Evolutionary conservation across 2,113 vertebrate genomes (phyloP), one percentile per base, ranked within the genome.

Genomic region (Motacilla alba): DNA sequence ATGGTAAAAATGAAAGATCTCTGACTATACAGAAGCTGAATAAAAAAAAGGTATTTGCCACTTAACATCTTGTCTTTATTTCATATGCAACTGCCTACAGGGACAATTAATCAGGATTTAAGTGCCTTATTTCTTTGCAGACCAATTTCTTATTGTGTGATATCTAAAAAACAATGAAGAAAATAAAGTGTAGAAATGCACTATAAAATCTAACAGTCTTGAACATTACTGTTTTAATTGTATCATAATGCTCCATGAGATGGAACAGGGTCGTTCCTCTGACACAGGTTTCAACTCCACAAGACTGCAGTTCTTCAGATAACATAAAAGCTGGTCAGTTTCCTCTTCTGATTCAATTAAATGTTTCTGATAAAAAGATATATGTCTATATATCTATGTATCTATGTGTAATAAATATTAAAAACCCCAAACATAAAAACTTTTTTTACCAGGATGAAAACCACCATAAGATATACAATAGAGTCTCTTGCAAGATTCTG

Each of bases 51-150:
- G 10, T 66, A 53, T 87, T 94, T 79, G 27, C 20, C 8, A 64
- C 56, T 95, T 93, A 64, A 60, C 62, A 64, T 72, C 26, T 84
- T 81, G 75, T 89, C 39, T 95, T 63, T 39, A 64, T 93, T 93
- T 90, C 41, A 37, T 76, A 84, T 85, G 74, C 84, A 90, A 50
- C 41, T 91, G 58, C 58, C 84, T 69, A 75, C 20, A 69, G 78
- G 28, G 78, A 85, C 23, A 89, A 95, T 91, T 96, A 89, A 85
- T 93, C 58, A 79, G 44, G 31, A 84, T 85, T 93, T 81, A 84
- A 87, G 44, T 60, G 35, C 19, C 24, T 64, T 74, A 46, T 84
- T 87, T 78, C 68, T 87, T 75, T 82, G 15, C 23, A 78, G 35
- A 76, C 13, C 11, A 72, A 68, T 17, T 68, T 47, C n/a, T 75